These are phyloP conservation scores for Clarias macrocephalus DNA, from an alignment of 2,113 vertebrate species.

Conservation along the genomic window DNA sequence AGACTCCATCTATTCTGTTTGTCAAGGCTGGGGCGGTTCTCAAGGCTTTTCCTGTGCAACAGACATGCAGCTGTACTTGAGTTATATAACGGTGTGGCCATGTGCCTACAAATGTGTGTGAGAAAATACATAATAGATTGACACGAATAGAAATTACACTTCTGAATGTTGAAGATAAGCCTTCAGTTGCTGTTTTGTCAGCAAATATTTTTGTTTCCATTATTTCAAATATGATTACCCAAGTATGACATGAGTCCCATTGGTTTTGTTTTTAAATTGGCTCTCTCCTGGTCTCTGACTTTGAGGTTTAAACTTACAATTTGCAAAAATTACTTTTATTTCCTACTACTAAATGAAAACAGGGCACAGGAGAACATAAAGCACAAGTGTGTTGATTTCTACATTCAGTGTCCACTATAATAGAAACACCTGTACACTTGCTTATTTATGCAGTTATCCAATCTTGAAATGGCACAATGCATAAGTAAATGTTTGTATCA, in stretches of 20 bases:
- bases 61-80: neutral
- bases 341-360: neutral
- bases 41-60: neutral
- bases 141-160: too few relatives aligned
- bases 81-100: neutral
- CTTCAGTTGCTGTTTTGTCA: neutral
- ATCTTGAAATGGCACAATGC: too few relatives aligned
- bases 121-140: neutral
- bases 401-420: too few relatives aligned
- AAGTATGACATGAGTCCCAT: neutral
- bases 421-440: too few relatives aligned
- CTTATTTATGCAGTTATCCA: too few relatives aligned
- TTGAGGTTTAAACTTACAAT: neutral
- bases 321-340: too few relatives aligned
- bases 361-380: too few relatives aligned
- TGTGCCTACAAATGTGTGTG: neutral
- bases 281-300: neutral
- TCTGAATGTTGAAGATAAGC: neutral
- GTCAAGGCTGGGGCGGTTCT: neutral
- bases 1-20: neutral
- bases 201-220: neutral
- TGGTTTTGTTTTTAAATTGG: neutral
- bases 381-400: too few relatives aligned
- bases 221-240: neutral
- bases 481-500: too few relatives aligned